These are phyloP conservation scores for Drosophila mimica DNA, from an alignment of 2,888 invertebrate species.

Conservation along the genomic window DNA sequence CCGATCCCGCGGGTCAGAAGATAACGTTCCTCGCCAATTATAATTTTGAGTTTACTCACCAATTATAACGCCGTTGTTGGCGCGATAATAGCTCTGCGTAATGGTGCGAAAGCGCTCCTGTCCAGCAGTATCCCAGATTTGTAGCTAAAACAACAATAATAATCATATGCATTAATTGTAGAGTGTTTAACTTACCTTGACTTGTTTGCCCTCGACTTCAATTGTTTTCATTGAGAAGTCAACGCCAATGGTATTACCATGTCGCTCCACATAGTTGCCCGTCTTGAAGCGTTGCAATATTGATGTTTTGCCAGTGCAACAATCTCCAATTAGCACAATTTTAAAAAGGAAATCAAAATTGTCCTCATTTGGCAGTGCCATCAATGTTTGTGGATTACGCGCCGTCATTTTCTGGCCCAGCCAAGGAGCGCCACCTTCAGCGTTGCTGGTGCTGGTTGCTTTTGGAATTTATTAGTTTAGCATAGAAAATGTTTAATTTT, in stretches of 20 bases:
- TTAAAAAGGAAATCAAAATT: conserved; percentile 97
- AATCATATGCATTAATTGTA: background rate
- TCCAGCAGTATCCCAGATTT: conserved; percentile 99
- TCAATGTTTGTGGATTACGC: conserved; percentile 91
- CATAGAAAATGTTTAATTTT: conserved; percentile 50
- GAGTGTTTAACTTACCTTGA: conserved; percentile 91
- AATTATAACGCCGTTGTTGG: conserved; percentile 98
- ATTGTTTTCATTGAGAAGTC: conserved; percentile 99
- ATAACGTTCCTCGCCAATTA: conserved; percentile 28
- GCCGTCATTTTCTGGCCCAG: conserved; percentile 87
- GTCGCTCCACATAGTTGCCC: conserved; percentile 97
- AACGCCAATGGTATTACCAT: conserved; percentile 98
- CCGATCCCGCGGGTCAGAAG: conserved; percentile 26
- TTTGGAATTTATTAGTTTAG: conserved; percentile 45
- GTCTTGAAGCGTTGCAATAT: conserved; percentile 98
- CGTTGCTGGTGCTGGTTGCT: conserved; percentile 15
- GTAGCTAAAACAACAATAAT: conserved; percentile 83
- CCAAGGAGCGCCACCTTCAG: conserved; percentile 20
- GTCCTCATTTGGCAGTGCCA: conserved; percentile 91
- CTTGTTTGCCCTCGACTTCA: conserved; percentile 95
- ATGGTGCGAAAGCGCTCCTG: conserved; percentile 98
- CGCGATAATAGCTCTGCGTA: conserved; percentile 98
- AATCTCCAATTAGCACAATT: conserved; percentile 96
- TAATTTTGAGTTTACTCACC: conserved; percentile 85
- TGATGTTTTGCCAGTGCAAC: conserved; percentile 96